Evolutionary conservation across 2,113 vertebrate genomes (phyloP).

Genomic region (Caloenas nicobarica): DNA sequence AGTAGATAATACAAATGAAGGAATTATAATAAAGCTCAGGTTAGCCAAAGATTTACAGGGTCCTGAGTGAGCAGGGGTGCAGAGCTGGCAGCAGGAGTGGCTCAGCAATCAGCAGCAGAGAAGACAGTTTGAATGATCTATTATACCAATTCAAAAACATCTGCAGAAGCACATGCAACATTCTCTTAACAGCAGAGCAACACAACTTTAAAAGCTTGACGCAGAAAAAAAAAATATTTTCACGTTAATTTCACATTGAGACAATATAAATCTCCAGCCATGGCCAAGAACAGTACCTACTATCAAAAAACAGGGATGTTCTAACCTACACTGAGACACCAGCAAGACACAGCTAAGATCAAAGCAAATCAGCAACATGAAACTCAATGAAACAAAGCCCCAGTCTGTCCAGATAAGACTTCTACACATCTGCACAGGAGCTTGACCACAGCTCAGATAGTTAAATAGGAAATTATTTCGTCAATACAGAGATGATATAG

Average conservation of each 20-base stretch:
- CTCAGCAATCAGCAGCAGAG: not conserved
- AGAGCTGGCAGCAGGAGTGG: not conserved
- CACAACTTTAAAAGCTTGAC: not conserved
- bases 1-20: not conserved
- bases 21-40: too few species aligned
- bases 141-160: not conserved
- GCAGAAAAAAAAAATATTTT: not conserved
- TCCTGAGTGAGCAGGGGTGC: not conserved
- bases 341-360: not conserved
- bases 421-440: not conserved
- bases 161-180: not conserved
- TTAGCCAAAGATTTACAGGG: not conserved
- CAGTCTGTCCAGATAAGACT: not conserved
- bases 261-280: not conserved
- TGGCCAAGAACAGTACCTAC: not conserved
- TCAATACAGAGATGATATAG: not conserved
- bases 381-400: not conserved
- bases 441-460: not conserved
- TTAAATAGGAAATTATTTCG: not conserved
- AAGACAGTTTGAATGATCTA: not conserved
- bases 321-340: not conserved
- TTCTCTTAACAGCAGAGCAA: not conserved
- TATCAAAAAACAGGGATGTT: not conserved
- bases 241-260: not conserved
- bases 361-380: not conserved